Evolutionary conservation across 2,888 invertebrate genomes (phyloP).

Genomic region (Heterodera filipjevi): DNA sequence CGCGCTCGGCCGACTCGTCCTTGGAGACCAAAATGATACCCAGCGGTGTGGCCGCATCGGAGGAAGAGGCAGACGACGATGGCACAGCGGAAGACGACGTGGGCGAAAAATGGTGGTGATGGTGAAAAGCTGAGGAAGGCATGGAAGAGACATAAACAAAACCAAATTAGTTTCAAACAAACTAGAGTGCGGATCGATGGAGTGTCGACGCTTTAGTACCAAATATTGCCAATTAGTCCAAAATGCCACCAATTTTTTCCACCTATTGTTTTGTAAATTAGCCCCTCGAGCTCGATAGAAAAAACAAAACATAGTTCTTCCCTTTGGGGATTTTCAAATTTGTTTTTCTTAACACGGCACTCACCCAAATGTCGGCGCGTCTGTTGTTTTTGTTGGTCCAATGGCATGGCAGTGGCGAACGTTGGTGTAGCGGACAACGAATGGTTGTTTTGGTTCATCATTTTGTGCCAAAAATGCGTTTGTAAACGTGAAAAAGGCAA

Average conservation of each 20-base stretch:
- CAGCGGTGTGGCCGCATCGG: slow-evolving; percentile 29
- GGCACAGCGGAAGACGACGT: not conserved
- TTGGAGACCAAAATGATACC: slow-evolving; percentile 47
- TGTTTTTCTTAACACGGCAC: not conserved
- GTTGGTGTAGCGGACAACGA: not conserved
- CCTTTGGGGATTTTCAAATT: too few relatives aligned
- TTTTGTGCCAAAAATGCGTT: not conserved
- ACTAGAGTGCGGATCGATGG: too few relatives aligned
- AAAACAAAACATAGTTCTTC: too few relatives aligned
- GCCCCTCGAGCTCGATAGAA: too few relatives aligned
- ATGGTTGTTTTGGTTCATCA: not conserved
- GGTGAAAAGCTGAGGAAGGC: not conserved
- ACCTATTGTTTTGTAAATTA: too few relatives aligned
- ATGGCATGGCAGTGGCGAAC: not conserved
- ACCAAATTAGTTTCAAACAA: too few relatives aligned
- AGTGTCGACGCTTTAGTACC: too few relatives aligned
- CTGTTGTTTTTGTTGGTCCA: not conserved
- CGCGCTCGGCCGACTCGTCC: slow-evolving; percentile 47
- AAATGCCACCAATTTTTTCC: too few relatives aligned
- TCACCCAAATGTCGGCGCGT: not conserved
- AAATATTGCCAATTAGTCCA: too few relatives aligned
- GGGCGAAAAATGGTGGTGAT: not conserved
- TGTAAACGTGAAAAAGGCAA: not conserved
- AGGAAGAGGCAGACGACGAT: not conserved
- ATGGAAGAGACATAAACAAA: not conserved